Evolutionary conservation across 2,797 vertebrate species (phyloP), one percentile per base, ranked within the genome.

Genomic region (Lepilemur septentrionalis): DNA sequence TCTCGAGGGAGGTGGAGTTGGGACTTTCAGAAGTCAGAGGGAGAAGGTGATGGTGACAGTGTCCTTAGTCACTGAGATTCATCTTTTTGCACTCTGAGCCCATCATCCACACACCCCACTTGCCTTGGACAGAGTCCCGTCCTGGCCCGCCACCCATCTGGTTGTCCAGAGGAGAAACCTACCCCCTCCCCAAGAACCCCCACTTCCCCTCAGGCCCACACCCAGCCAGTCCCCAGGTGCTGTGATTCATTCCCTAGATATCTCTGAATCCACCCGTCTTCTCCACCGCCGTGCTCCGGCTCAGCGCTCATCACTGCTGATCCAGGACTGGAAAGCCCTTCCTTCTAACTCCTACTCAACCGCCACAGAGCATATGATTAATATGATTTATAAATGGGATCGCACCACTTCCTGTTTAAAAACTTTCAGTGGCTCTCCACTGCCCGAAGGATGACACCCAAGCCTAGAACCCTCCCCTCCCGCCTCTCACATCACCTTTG

Each of bases 161-260:
- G 25, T 28, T 67, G 43, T 28, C 52, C 46, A 67, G 32, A 46
- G 38, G 30, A 61, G 65, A 90, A 78, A 22, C 2, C 25, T 23
- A 30, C 3, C 10, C 1, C 7, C 17, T 17, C 15, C 23, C 23
- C 3, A 46, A 2, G 69, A 15, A 2, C 38, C 23, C 9, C 30
- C 18, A 22, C 35, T 72, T 5, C n/a, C 50, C 18, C 4, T 25
- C 8, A 14, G 23, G 18, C 30, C 28, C 57, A 43, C 9, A 43
- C 4, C 2, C 14, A 22, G 0, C 25, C n/a, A n/a, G 46, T 20
- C 12, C 50, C 22, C 14, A 5, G 9, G 12, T 50, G 72, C 23
- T 28, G 13, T 20, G 18, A 73, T 17, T 11, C 35, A n/a, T 75
- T 84, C 50, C 35, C 78, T 50, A 83, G 75, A 38, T 20, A 32